Base-by-base conservation (phyloP, 2,113 vertebrate species). In the Genyomyrus donnyi region DNA sequence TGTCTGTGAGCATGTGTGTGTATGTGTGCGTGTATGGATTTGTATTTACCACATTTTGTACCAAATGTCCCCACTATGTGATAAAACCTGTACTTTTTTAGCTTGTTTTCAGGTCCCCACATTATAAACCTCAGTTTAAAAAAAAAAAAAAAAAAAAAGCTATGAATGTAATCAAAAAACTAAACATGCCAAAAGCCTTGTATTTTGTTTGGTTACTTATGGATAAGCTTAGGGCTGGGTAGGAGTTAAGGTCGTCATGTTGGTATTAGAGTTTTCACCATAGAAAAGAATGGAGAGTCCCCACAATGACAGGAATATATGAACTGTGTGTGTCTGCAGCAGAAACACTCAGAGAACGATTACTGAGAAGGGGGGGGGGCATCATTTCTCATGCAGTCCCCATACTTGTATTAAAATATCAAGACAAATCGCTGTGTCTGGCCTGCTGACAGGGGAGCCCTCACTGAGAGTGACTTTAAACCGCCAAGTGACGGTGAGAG, bases 401-500 rank as follows among this genome's bases (percentile, higher is more conserved):
- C 93, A 93, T 93, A 94, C 93, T 92, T 90, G 74, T 93, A 95
- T 95, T 93, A 94, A 93, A 94, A 94, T 95, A 95, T 96, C 94
- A 94, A 94, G 94, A 95, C 94, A 95, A 94, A 96, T 95, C 88
- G 90, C 93, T 93, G 89, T 89, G 91, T 92, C 94, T 93, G 91
- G 91, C 91, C 91, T 35, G 90, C 92, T 94, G 94, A 94, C 94
- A 94, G 93, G 66, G 21, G 91, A 66, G 93, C 90, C 93, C 91
- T 91, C 92, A 89, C 58, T n/a, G 19, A 92, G 90, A 94, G 92
- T 91, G 35, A 91, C 91, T 94, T 90, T 92, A 90, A 91, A 93
- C 92, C 92, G 92, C 92, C 92, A 93, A 46, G 85, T 92, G 42
- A 86, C 74, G 92, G 92, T 91, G 89, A 89, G 90, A 90, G 27